phyloP scores from a whole-genome alignment of 2,888 invertebrate species.

The Pilophorus perplexus region DNA sequence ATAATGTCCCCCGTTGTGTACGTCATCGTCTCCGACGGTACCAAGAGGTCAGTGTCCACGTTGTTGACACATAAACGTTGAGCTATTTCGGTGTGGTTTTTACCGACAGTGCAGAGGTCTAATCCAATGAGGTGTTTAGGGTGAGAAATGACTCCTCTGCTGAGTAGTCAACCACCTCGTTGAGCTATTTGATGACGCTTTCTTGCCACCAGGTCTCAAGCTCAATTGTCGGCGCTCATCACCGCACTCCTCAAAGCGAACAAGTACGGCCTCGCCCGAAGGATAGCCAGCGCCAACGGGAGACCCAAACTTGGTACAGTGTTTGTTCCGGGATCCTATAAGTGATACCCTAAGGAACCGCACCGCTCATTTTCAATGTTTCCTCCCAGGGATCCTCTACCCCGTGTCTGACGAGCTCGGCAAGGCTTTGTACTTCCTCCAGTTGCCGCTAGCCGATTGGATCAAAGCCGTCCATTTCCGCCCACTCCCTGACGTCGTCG shows the following conservation, averaged over 20 bases:
- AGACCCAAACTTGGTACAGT: slow-evolving; percentile 31
- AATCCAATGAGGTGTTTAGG: no score
- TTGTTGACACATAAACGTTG: no score
- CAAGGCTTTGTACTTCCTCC: slow-evolving; percentile 43
- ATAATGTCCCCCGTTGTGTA: slow-evolving; percentile 40
- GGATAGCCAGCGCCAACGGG: slow-evolving; percentile 37
- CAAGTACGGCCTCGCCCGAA: slow-evolving; percentile 37
- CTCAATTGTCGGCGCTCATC: slow-evolving; percentile 40
- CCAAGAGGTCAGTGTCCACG: background rate
- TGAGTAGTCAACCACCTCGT: background rate
- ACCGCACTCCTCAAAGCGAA: slow-evolving; percentile 34
- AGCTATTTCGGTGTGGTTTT: no score
- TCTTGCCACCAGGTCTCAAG: slow-evolving; percentile 23
- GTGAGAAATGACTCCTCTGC: background rate
- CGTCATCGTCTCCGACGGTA: slow-evolving; percentile 35
- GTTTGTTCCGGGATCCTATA: no score
- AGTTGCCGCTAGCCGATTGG: slow-evolving; percentile 42
- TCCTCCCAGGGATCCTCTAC: slow-evolving; percentile 31
- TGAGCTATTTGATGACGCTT: background rate
- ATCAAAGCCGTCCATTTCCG: slow-evolving; percentile 33
- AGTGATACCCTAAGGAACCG: background rate
- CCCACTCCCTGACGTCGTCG: slow-evolving; percentile 25
- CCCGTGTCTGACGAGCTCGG: slow-evolving; percentile 44
- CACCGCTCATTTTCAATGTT: no score
- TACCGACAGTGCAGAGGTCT: no score